Conservation (phyloP, 2,113 vertebrate genomes). For the Psophia crepitans region DNA sequence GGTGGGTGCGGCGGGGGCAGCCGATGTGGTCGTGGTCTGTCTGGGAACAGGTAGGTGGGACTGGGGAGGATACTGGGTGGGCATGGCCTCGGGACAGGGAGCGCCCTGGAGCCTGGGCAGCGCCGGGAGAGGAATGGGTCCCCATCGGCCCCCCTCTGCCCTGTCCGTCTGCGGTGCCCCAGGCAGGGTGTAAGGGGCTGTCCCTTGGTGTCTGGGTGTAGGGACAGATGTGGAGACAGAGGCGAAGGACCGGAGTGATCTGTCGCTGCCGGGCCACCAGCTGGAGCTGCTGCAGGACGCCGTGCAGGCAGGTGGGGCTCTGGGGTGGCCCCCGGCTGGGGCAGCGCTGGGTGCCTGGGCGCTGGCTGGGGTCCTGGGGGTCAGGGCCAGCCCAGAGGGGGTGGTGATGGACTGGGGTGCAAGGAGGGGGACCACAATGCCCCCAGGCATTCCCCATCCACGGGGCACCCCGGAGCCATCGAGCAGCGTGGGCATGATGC, state of each 20-base stretch:
- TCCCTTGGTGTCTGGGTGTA: not conserved
- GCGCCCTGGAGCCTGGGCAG: not conserved
- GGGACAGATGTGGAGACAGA: conserved; percentile 53
- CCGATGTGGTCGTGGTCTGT: conserved; percentile 52
- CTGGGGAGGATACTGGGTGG: accelerated
- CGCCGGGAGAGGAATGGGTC: accelerated
- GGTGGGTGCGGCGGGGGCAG: not conserved
- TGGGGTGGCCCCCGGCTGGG: accelerated
- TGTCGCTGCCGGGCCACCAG: conserved; percentile 56
- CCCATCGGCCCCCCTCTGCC: not conserved
- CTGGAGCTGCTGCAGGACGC: conserved; percentile 59
- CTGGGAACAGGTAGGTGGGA: conserved; percentile 63
- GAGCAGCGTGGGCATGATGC: accelerated
- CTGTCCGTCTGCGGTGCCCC: accelerated
- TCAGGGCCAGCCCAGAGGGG: not conserved
- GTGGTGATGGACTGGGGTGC: not conserved
- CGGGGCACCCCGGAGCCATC: accelerated
- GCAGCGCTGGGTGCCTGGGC: accelerated
- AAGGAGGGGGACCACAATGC: not conserved
- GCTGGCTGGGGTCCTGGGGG: accelerated
- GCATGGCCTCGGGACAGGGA: not conserved
- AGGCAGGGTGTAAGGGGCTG: not conserved
- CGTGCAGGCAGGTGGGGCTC: conserved; percentile 32
- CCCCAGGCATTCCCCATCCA: accelerated
- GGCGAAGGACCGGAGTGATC: conserved; percentile 3